Base-by-base conservation (phyloP, 1,140 invertebrate species). In the Diplogasteroides magnus region DNA sequence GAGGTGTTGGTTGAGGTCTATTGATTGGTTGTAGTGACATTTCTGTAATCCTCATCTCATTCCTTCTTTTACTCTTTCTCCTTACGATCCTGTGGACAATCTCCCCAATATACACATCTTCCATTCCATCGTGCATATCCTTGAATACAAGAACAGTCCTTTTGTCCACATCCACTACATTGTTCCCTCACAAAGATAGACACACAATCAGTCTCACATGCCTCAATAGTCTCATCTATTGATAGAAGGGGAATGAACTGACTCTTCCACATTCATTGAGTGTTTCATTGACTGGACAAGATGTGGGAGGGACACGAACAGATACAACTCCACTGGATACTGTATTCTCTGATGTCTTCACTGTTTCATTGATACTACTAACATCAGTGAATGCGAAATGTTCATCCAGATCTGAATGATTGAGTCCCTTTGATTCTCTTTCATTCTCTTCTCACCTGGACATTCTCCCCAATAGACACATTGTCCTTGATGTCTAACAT, bases 71-170 rank as follows among this genome's bases (percentile, higher is more conserved):
- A 32, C 15, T 64, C 62, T n/a, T 32, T n/a, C n/a, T n/a, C n/a
- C 72, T 32, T 37, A 74, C 71, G 32, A 69, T 71, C 76, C 26
- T 65, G n/a, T 26, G 79, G 79, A 67, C 80, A 82, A 67, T 82
- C 81, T 28, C 77, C 77, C 80, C 80, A 82, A 61, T 82, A 82
- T 65, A 82, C 74, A 67, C 80, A 82, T 58, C 73, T 64, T 63
- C 74, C 81, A 58, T 76, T 71, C 13, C 25, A 68, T 58, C 80
- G 68, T 1, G 80, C 81, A 63, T 77, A 83, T 55, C 77, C 77
- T 64, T 78, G 77, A 31, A 68, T 61, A 60, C 79, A 81, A 25
- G 80, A 64, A 62, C 79, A 81, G 0, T 67, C 67, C 1, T 78
- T 69, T 25, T 69, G 61, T 15, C 67, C 78, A 66, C 79, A 81